Base-by-base conservation (phyloP, 2,113 vertebrate species). In the Sinocyclocheilus anshuiensis region DNA sequence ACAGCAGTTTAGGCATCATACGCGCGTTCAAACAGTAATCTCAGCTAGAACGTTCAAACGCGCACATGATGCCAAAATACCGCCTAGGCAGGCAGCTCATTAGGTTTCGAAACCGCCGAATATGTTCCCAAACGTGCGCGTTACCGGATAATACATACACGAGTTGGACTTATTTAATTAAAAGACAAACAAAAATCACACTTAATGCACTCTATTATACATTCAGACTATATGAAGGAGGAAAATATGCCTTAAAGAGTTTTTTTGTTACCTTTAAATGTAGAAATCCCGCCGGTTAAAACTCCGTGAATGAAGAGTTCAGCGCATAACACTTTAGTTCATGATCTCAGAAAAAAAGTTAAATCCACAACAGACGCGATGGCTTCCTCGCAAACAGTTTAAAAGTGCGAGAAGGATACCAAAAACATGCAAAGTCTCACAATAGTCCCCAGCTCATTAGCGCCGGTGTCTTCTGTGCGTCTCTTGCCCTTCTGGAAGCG, bases 201-300 rank as follows among this genome's bases (percentile, higher is more conserved):
- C 3, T 12, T 48, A 7, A 26, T 20, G 1, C 6, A 29, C 42
- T 76, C 13, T 50, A 50, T 26, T 4, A 15, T 26, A 48, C 1
- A 81, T 45, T 18, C 18, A 12, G 15, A 42, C 0, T 26, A 26
- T 18, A 24, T 6, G 0, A 45, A 81, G 22, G 18, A 7, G 75
- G 26, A 24, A 71, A 45, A 71, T 67, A 2, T 71, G 50, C 29
- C 8, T 59, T 13, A 9, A 16, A 61, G 6, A 33, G 63, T 59
- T 77, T 42, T n/a, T 26, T 55, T 18, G 16, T 77, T 86, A 86
- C 87, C 87, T 89, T 82, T 6, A 59, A 50, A 39, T 24, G 69
- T 26, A 78, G 53, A 65, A 48, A 76, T 55, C 33, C 57, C 24
- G n/a, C 77, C 24, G 45, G 59, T n/a, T 39, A 39, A 26, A 84